A percentile compares a stretch with the other conserved stretches of the same genome.
Evolutionary conservation across 2,888 invertebrate species (phyloP).

Genomic region (Silvanus unidentatus): DNA sequence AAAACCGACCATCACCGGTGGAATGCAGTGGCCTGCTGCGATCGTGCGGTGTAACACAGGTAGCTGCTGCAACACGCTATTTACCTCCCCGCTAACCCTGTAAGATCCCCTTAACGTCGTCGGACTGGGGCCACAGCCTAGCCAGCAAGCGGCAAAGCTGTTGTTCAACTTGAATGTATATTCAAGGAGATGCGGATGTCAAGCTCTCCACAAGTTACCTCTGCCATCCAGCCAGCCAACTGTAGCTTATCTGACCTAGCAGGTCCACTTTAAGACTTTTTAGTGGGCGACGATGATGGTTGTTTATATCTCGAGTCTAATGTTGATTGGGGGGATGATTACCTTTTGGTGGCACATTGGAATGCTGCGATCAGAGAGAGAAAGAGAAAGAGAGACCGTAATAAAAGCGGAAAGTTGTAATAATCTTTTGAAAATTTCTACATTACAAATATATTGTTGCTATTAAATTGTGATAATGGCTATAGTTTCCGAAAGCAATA

Average conservation of each 20-base stretch:
- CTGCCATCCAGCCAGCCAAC: no score
- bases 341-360: conserved; percentile 3
- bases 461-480: no score
- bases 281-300: conserved; percentile 5
- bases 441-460: no score
- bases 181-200: conserved; percentile 21
- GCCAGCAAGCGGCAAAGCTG: not conserved
- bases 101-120: conserved; percentile 10
- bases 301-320: conserved; percentile 3
- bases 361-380: no score
- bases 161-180: not conserved
- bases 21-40: conserved; percentile 49
- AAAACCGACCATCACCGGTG: conserved; percentile 46
- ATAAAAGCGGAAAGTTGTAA: not conserved
- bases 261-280: not conserved
- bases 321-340: conserved; percentile 4
- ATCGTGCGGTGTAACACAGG: conserved; percentile 46
- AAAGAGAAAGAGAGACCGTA: not conserved
- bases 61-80: conserved; percentile 33
- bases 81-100: conserved; percentile 17
- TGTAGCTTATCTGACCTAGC: no score
- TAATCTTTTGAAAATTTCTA: no score
- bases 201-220: conserved; percentile 32
- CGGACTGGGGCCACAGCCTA: not conserved
- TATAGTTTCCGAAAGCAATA: no score